Evolutionary conservation across 1,140 invertebrate genomes (phyloP), one percentile per base, ranked within the genome.

Genomic region (Goniozus legneri): DNA sequence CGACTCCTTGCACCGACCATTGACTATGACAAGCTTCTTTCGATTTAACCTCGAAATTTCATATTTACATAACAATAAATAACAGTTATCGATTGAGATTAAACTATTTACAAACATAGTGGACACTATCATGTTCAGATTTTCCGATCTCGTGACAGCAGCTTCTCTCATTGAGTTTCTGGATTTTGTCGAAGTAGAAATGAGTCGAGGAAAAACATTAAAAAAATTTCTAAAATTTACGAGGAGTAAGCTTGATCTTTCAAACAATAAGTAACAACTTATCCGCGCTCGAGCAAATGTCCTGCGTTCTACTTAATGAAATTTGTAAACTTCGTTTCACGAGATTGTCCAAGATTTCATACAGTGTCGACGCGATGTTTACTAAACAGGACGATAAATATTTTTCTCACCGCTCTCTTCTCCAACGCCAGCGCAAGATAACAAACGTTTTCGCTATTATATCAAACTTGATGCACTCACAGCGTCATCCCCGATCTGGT

Each of bases 331-430:
- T 70, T 51, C 10, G 45, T 44, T 42, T 31, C 20, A 18, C 31
- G 48, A 52, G n/a, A n/a, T 50, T 40, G 33, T 32, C 6, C 35
- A 21, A 44, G 58, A 65, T 69, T 60, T 52, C 59, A 60, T 65
- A 56, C 58, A 50, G 58, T 52, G 52, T 52, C 52, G 54, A 58
- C 50, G 45, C 45, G 45, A 38, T 58, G 64, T 67, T 66, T 70
- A 64, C 55, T 56, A 69, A 70, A 66, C 61, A 67, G 58, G 39
- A 54, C 59, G 67, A 69, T 60, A 60, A 60, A 55, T 52, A 32
- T 45, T 24, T 10, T 10, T 27, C 24, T 27, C 24, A 10, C 24
- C 24, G 10, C 24, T 27, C 4, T 48, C 52, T 48, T 58, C 47
- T 53, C 52, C 12, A 15, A 16, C 33, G 10, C 8, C 33, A 35